Conservation (phyloP, 2,888 invertebrate species). For the Catocala fraxini region DNA sequence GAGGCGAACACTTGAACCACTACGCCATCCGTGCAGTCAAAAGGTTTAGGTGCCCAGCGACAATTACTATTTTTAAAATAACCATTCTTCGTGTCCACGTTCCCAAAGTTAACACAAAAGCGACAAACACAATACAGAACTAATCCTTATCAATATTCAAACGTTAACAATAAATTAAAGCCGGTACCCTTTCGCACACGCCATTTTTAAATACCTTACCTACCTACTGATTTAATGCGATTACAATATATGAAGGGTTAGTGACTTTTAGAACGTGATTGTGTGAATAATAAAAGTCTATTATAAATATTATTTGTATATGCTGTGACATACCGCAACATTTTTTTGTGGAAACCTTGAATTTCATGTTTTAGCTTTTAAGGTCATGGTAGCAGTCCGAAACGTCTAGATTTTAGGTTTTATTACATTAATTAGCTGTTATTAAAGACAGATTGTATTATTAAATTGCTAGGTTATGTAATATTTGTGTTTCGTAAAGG, state of each 20-base stretch:
- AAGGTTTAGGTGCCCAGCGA: no score
- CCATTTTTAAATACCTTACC: constrained; percentile 13
- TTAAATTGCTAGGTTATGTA: not conserved
- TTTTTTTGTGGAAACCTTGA: constrained; percentile 21
- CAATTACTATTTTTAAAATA: no score
- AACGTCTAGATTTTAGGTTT: constrained; percentile 15
- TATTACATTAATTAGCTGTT: not conserved
- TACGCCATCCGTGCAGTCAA: no score
- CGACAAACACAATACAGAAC: constrained; percentile 1
- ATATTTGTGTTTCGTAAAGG: not conserved
- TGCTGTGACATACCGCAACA: constrained; percentile 4
- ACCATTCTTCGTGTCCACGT: no score
- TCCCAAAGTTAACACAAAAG: constrained; percentile 1
- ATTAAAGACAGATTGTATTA: not conserved
- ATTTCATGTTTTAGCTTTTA: constrained; percentile 19
- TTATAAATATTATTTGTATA: not conserved
- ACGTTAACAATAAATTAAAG: constrained; percentile 3
- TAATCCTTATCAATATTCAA: constrained; percentile 6
- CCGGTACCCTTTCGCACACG: constrained; percentile 8
- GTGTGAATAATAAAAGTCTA: constrained; percentile 20
- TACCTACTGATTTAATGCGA: constrained; percentile 7
- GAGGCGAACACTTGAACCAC: no score
- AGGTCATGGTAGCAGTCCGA: constrained; percentile 9
- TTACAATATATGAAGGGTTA: constrained; percentile 27
- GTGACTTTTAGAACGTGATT: constrained; percentile 18